Base-by-base conservation (phyloP, 2,888 invertebrate species). In the Xylota segnis region DNA sequence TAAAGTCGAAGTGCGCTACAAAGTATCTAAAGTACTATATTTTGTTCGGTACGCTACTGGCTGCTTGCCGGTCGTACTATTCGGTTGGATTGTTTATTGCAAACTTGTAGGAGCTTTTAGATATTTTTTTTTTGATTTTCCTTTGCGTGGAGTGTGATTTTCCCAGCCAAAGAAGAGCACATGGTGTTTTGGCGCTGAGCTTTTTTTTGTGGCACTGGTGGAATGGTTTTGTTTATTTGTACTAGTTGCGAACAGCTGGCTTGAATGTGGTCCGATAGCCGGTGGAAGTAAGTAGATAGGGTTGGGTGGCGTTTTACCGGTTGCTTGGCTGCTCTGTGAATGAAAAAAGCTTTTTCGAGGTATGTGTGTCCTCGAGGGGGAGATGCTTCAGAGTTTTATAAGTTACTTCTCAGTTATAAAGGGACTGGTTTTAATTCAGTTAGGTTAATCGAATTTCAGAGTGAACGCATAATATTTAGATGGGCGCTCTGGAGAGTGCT, bases 81-180 rank as follows among this genome's bases (percentile, higher is more conserved):
- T 75, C 58, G 56, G 12, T 65, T 50, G 58, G 45, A 29, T 79
- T 76, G 71, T 84, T 79, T 72, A 66, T 70, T 83, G 79, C 74
- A 78, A 78, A 83, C 75, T 75, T 79, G 79, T 58, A 1, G 34
- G 70, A 76, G 79, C 71, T 79, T 75, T 84, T 65, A 14, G 23
- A 23, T 10, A 6, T 27, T n/a, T 29, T 10, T 10, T 27, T n/a
- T 29, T 32, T 23, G 27, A 10, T 29, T 34, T 18, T 9, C 16
- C 47, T 47, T 56, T 68, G 23, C 18, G 27, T 59, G 27, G 23
- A 52, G n/a, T n/a, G n/a, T n/a, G 70, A 61, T 68, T 75, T 82
- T 56, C 70, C 75, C 23, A 70, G 63, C 14, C 23, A 5, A 12
- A 29, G 54, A 29, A 68, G n/a, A n/a, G 61, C 72, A 72, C 72